Conservation (phyloP, 2,888 invertebrate genomes). For the Apamea crenata region DNA sequence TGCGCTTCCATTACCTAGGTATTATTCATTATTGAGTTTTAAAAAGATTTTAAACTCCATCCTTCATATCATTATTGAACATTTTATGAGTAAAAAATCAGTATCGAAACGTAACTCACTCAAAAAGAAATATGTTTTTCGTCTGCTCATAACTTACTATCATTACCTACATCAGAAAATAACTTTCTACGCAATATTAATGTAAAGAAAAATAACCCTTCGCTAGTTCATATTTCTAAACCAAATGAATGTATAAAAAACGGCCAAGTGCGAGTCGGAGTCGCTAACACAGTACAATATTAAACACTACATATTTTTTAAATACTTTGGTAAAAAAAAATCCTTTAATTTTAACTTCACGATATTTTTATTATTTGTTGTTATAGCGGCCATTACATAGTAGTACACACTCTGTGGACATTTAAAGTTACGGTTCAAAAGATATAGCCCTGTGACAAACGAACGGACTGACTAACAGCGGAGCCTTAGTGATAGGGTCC, state of each 20-base stretch:
- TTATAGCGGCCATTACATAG: background rate
- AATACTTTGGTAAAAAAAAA: background rate
- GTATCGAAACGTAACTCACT: background rate
- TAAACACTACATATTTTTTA: background rate
- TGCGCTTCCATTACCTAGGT: too few relatives aligned
- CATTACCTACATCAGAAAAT: slow-evolving; percentile 27
- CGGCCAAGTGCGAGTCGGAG: background rate
- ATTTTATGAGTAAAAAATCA: background rate
- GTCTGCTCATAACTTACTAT: background rate
- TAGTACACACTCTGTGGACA: background rate
- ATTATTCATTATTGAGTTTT: too few relatives aligned
- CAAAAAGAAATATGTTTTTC: background rate
- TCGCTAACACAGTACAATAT: background rate
- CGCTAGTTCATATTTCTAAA: slow-evolving; percentile 52
- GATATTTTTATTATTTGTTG: background rate
- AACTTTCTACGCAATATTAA: slow-evolving; percentile 30
- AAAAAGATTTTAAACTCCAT: background rate
- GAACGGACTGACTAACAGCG: background rate
- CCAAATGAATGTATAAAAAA: slow-evolving; percentile 41
- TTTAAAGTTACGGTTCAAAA: background rate
- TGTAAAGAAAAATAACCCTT: slow-evolving; percentile 42
- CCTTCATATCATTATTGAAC: background rate
- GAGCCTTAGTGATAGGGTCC: background rate
- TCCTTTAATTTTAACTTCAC: background rate
- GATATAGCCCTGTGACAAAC: background rate